phyloP scores from a whole-genome alignment of 2,888 invertebrate genomes.

The Belgica antarctica region DNA sequence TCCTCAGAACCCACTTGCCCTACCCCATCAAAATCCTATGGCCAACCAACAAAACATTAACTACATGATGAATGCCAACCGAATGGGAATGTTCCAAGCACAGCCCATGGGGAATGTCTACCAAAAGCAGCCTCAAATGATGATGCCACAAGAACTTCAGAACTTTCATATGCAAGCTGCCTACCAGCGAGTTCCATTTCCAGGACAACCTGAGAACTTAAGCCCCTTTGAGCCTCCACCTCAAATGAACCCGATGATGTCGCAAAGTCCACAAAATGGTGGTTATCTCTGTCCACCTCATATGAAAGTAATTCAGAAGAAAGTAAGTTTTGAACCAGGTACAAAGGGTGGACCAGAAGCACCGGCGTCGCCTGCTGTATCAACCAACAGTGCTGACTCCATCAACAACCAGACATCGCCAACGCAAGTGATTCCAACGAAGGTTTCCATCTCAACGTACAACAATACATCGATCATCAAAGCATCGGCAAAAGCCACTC shows the following conservation, averaged over 20 bases:
- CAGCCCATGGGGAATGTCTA: slow-evolving; percentile 45
- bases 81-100: slow-evolving; percentile 48
- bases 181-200: slow-evolving; percentile 63
- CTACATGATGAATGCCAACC: slow-evolving; percentile 33
- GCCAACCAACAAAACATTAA: slow-evolving; percentile 14
- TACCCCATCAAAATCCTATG: slow-evolving; percentile 46
- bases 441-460: slow-evolving; percentile 49
- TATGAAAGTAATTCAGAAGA: slow-evolving; percentile 55
- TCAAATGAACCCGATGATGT: slow-evolving; percentile 50
- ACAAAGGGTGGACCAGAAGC: slow-evolving; percentile 66
- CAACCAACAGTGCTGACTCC: slow-evolving; percentile 12
- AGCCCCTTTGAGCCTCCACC: slow-evolving; percentile 47
- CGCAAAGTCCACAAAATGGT: slow-evolving; percentile 56
- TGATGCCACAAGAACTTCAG: slow-evolving; percentile 27
- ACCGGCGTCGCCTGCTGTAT: slow-evolving; percentile 51
- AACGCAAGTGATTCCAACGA: slow-evolving; percentile 53
- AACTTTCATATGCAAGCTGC: slow-evolving; percentile 51
- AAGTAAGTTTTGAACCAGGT: slow-evolving; percentile 71
- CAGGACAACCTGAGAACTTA: slow-evolving; percentile 57
- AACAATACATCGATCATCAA: slow-evolving; percentile 55
- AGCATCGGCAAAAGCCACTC: slow-evolving; percentile 60
- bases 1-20: slow-evolving; percentile 44
- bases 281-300: slow-evolving; percentile 51
- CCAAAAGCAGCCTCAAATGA: slow-evolving; percentile 45
- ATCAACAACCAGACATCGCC: slow-evolving; percentile 35